A percentile compares a stretch with the other conserved stretches of the same genome.
These are phyloP conservation scores for Brachyhypopomus occidentalis DNA, from an alignment of 2,113 vertebrate species.

Conservation along the genomic window DNA sequence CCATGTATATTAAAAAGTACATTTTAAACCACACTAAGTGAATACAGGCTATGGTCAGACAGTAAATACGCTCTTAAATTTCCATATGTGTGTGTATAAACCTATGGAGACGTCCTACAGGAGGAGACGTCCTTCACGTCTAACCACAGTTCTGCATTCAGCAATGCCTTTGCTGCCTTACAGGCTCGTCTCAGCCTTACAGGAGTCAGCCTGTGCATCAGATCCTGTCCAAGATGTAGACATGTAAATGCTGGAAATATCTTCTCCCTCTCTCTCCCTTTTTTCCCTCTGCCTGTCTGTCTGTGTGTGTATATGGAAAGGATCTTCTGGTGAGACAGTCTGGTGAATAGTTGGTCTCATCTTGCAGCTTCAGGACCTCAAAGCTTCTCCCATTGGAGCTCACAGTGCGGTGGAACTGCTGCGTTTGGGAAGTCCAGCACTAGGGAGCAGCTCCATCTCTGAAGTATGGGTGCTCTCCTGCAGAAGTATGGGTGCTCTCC, in stretches of 20 bases:
- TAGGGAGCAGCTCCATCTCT: neutral
- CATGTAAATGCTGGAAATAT: neutral
- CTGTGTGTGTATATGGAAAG: neutral
- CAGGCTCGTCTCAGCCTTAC: neutral
- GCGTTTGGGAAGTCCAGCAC: neutral
- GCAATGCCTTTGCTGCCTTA: neutral
- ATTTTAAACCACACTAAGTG: no score
- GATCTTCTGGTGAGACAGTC: neutral
- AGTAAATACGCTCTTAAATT: no score
- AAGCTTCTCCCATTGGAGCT: neutral
- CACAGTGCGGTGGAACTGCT: neutral
- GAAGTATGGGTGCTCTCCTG: no score
- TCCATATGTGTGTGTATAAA: no score
- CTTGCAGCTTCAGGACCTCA: constrained; percentile 6
- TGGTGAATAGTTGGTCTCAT: neutral
- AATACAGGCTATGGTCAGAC: no score
- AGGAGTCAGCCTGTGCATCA: neutral
- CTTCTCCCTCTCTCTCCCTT: neutral
- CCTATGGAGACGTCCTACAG: no score
- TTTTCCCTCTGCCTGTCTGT: neutral
- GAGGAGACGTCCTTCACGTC: no score
- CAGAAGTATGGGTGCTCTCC: no score
- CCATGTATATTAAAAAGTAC: no score
- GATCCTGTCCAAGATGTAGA: neutral
- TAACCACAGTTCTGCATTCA: neutral